Evolutionary conservation across 2,888 invertebrate genomes (phyloP), one percentile per base, ranked within the genome.

Genomic region (Cephonodes hylas): DNA sequence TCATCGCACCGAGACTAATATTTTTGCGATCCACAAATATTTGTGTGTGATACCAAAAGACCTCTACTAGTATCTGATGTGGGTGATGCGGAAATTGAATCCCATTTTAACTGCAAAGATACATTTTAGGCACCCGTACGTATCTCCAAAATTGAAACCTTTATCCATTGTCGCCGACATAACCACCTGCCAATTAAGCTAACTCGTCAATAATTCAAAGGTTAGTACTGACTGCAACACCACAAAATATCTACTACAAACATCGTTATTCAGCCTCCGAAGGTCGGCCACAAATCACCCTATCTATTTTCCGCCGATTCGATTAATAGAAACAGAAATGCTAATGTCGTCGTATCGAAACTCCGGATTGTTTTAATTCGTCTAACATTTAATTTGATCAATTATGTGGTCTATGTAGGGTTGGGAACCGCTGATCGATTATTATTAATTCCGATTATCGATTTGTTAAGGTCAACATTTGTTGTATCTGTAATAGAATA

Each of bases 261-360:
- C 62, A 45, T 60, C 63, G 60, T 60, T 34, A 56, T 58, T 59
- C 65, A 69, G 65, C 71, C 69, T 69, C 65, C 65, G 65, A 68
- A 71, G 69, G 71, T 66, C 67, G 64, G 58, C 60, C 60, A 61
- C 60, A 60, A 60, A 60, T 60, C 48, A 62, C 45, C 22, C 60
- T 61, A 64, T 56, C 53, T 61, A 62, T 57, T 53, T 70, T 66
- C 66, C 67, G 64, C 66, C 66, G 64, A 63, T 66, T 74, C 72
- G 78, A 77, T 75, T 77, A 75, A 76, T 76, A 67, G 67, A 70
- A 70, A 75, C 81, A 60, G 71, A 78, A 77, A 79, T 80, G 76
- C 73, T 73, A 81, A 81, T 80, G 65, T 63, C 69, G 68, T n/a
- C 34, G 70, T 76, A 79, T 74, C 75, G 66, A 65, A 69, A 58